Conservation (phyloP, 2,113 vertebrate genomes). For the Thomomys bottae region DNA sequence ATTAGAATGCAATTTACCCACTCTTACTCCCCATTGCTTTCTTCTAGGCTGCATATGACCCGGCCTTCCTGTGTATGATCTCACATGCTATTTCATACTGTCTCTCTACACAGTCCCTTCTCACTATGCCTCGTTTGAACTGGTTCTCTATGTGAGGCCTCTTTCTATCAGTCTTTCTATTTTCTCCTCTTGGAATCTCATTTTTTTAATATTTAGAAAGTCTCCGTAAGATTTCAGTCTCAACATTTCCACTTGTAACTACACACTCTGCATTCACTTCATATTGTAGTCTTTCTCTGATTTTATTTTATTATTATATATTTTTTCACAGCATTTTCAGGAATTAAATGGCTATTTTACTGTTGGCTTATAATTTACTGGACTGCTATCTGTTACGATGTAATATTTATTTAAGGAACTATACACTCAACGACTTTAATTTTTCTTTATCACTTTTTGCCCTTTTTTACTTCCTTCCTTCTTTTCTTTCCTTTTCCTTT, state of each 20-base stretch:
- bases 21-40: rapidly evolving
- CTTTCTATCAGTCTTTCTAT: neutral
- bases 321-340: no score
- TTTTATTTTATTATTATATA: neutral
- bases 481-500: no score
- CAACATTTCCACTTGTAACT: neutral
- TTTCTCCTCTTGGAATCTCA: neutral
- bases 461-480: no score
- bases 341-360: neutral
- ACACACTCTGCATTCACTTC: neutral
- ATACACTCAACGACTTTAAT: no score
- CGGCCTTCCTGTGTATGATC: neutral
- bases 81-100: no score
- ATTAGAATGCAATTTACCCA: neutral
- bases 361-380: neutral
- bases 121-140: no score
- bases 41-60: neutral
- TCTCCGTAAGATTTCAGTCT: neutral
- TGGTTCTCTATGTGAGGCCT: neutral
- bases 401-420: neutral
- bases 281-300: neutral
- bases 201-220: neutral
- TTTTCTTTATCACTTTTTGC: no score
- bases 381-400: neutral
- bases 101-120: rapidly evolving